These are phyloP conservation scores for Strix aluco DNA, from an alignment of 2,113 vertebrate genomes.

Conservation along the genomic window DNA sequence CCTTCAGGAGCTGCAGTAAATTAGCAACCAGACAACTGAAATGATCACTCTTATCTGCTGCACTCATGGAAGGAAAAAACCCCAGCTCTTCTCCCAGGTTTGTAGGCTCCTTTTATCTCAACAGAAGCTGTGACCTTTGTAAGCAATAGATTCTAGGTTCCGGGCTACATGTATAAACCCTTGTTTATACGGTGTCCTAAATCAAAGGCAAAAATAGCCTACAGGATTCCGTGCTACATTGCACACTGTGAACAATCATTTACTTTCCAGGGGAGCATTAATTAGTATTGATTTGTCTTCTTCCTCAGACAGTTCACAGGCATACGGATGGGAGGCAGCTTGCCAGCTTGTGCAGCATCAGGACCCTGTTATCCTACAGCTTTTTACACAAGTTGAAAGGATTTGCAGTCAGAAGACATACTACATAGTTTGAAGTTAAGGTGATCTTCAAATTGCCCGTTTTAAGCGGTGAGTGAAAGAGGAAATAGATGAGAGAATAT, in stretches of 20 bases:
- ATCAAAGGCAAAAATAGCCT: constrained; percentile 12
- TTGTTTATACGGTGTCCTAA: not conserved
- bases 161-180: not conserved
- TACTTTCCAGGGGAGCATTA: constrained; percentile 10
- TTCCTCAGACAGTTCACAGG: not conserved
- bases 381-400: not conserved
- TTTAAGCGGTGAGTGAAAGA: not conserved
- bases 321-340: not conserved
- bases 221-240: not conserved
- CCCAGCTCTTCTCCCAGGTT: not conserved
- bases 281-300: not conserved
- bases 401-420: not conserved
- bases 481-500: not conserved
- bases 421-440: not conserved
- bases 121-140: not conserved
- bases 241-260: not conserved
- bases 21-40: not conserved
- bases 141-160: not conserved
- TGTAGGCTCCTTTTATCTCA: not conserved
- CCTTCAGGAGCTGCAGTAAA: not conserved
- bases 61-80: not conserved
- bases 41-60: not conserved
- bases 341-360: not conserved
- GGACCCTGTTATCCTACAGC: not conserved
- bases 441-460: not conserved